Base-by-base conservation (phyloP, 2,888 invertebrate genomes). In the Autographa pulchrina region DNA sequence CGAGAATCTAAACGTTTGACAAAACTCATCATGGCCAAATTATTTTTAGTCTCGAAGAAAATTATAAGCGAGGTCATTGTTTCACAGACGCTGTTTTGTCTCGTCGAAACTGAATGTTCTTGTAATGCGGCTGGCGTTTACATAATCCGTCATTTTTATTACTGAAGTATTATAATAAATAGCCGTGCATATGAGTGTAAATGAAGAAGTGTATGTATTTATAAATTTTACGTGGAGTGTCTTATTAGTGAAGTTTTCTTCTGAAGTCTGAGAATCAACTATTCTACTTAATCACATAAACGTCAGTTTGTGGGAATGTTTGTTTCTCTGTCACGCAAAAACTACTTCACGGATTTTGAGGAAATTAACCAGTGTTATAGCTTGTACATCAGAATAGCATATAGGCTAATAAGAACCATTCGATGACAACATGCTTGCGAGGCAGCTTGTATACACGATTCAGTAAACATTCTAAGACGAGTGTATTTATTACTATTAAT, bases 21-120 rank as follows among this genome's bases (percentile, higher is more conserved):
- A 66, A 74, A 74, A 68, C 68, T 66, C 70, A 74, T 75, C 82
- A 83, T 56, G 83, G 82, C 75, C 79, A 65, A 70, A 72, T 85
- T 84, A 88, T 87, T 89, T 89, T 88, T 90, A 89, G 89, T 88
- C 80, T 77, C 41, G 64, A 78, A 84, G 83, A 79, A 83, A 82
- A 86, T 83, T 85, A 87, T 84, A 80, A 61, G 71, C 90, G 88
- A 90, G 90, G 90, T 88, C 89, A 84, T 85, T 85, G 87, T 85
- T 84, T 75, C 62, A 65, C 72, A 77, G 81, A 77, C 82, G 77
- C 66, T 78, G 74, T 73, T 74, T 85, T 80, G 83, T 84, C 78
- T 82, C 75, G 70, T 6, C 38, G 56, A 32, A 56, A 9, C 31
- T 48, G 56, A 66, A 54, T 54, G n/a, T 68, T 68, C 72, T 52